These are phyloP conservation scores for Drosophila incognita DNA, from an alignment of 2,888 invertebrate genomes.

Conservation along the genomic window DNA sequence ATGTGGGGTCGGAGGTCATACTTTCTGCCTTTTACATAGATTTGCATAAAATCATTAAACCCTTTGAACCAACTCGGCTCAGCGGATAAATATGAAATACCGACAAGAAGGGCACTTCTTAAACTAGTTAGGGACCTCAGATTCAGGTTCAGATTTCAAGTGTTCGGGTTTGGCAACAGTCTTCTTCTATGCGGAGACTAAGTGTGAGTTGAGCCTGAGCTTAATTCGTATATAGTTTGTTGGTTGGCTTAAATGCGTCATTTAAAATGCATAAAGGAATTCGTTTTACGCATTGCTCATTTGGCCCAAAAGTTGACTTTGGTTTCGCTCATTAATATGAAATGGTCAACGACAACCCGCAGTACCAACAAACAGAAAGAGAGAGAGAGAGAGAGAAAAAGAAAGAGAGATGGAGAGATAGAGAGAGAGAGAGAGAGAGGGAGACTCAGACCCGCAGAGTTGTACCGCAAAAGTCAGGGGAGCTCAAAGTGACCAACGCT, in stretches of 20 bases:
- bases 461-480: conserved; percentile 48
- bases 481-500: conserved; percentile 62
- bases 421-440: neutral
- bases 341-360: conserved; percentile 45
- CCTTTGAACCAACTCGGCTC: too few species aligned
- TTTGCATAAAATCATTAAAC: neutral
- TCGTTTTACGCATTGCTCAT: conserved; percentile 29
- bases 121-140: neutral
- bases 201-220: conserved; percentile 1
- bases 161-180: neutral
- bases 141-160: too few species aligned
- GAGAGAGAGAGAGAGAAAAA: neutral
- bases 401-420: neutral
- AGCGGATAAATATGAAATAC: neutral
- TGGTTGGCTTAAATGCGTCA: neutral
- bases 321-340: conserved; percentile 50
- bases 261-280: conserved; percentile 11
- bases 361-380: conserved; percentile 7
- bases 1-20: neutral
- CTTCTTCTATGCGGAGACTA: neutral
- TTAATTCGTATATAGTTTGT: conserved; percentile 1
- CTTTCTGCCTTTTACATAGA: neutral
- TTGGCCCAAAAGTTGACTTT: conserved; percentile 32
- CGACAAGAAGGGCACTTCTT: neutral
- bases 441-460: neutral